Evolutionary conservation across 1,140 invertebrate genomes (phyloP).

Genomic region (Thaumetopoea pityocampa): DNA sequence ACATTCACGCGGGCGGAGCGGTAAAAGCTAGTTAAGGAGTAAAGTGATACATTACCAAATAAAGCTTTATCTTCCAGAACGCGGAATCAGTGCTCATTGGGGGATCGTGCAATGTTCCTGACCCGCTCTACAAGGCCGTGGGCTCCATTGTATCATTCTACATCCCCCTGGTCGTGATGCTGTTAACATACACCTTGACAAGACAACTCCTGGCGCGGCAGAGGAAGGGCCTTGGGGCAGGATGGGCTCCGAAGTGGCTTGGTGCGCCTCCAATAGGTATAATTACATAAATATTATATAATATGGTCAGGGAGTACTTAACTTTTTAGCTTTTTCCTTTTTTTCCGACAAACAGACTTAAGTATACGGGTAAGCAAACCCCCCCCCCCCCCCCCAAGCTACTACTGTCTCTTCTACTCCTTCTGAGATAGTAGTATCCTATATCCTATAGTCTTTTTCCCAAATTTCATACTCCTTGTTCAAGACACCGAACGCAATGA

Average conservation of each 20-base stretch:
- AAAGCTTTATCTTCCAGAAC: conserved; percentile 77
- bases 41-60: no score
- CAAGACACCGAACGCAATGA: no score
- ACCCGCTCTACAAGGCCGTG: conserved; percentile 92
- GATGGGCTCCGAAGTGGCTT: conserved; percentile 76
- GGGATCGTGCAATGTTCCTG: conserved; percentile 90
- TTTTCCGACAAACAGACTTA: background rate
- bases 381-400: no score
- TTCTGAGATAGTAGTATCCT: no score
- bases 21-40: no score
- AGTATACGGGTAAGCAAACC: no score
- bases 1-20: no score
- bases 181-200: conserved; percentile 94
- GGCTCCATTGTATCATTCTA: conserved; percentile 97
- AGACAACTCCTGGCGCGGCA: conserved; percentile 88
- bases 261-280: conserved; percentile 77
- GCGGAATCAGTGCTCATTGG: conserved; percentile 87
- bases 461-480: no score
- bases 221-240: conserved; percentile 83
- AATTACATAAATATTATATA: conserved; percentile 21
- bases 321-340: background rate
- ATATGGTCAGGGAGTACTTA: no score
- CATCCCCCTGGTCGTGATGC: conserved; percentile 95
- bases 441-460: no score
- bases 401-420: no score